Base-by-base conservation (phyloP, 1,140 invertebrate species). In the Leptonema lineaticorne region DNA sequence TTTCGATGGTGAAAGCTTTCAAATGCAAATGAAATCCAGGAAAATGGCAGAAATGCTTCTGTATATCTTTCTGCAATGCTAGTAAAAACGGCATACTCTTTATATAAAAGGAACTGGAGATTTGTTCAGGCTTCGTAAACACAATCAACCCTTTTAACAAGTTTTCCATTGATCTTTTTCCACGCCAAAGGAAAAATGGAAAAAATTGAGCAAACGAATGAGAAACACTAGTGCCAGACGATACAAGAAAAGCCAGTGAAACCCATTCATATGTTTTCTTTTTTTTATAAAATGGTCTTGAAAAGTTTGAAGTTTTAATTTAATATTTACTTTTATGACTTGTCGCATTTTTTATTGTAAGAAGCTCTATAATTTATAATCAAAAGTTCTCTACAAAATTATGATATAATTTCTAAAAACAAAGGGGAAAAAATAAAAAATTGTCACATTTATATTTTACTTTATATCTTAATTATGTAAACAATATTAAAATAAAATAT, bases 71-170 rank as follows among this genome's bases (percentile, higher is more conserved):
- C 37, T 37, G 59, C 57, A 33, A 14, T 24, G 41, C 45, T 24
- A 64, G 62, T 20, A 50, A 64, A 64, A 64, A 64, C 62, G 62
- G 45, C 46, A 46, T 30, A 50, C 59, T 62, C 59, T 62, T 62
- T 62, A 41, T 62, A 41, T 62, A 53, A 64, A 64, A 64, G 46
- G 45, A 64, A 64, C 41, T 64, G 62, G 62, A 64, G 62, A 64
- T 64, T 64, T 64, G 62, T 64, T 64, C 62, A 46, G 62, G 62
- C 62, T 64, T 64, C 62, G 46, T 64, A 64, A 64, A 64, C 62
- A 64, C 62, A 64, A 64, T 64, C 62, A 64, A 64, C 62, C 62
- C 62, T 64, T 64, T 64, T 64, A 64, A 64, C 62, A 53, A 64
- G 62, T 64, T 64, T 64, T 45, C 46, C 62, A 64, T 64, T 64